A percentile compares a stretch with the other conserved stretches of the same genome.
Conservation (phyloP, 2,888 invertebrate species). For the Iphiclides podalirius region DNA sequence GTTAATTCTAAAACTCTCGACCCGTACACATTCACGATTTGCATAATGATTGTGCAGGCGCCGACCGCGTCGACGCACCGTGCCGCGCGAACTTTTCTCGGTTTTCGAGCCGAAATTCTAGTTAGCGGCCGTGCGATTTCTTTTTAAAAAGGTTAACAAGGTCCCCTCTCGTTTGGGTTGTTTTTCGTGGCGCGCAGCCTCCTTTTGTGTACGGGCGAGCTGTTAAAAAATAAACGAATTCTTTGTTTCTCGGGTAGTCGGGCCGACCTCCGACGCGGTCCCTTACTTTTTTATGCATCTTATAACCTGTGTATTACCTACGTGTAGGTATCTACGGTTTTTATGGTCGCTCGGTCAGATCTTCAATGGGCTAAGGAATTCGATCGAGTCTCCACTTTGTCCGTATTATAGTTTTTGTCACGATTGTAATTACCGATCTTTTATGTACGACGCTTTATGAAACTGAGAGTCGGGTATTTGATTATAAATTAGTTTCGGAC, state of each 20-base stretch:
- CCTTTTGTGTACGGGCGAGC: constrained; percentile 78
- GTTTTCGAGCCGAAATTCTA: constrained; percentile 78
- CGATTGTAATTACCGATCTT: constrained; percentile 39
- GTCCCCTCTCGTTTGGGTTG: constrained; percentile 73
- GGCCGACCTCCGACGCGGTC: constrained; percentile 78
- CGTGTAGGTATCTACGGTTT: constrained; percentile 79
- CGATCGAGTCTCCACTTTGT: constrained; percentile 75
- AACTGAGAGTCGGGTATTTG: constrained; percentile 28
- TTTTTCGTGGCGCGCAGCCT: constrained; percentile 75
- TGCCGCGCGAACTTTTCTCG: constrained; percentile 67
- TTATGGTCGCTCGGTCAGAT: constrained; percentile 77
- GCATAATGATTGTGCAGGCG: constrained; percentile 75
- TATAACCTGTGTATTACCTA: constrained; percentile 79
- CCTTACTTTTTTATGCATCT: constrained; percentile 77
- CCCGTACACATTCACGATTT: constrained; percentile 50
- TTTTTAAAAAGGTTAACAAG: constrained; percentile 79
- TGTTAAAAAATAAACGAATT: constrained; percentile 80
- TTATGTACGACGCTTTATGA: constrained; percentile 36
- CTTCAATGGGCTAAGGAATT: constrained; percentile 79
- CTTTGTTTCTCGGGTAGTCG: constrained; percentile 80
- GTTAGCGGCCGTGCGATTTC: constrained; percentile 76
- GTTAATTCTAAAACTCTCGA: constrained; percentile 16
- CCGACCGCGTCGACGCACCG: constrained; percentile 59
- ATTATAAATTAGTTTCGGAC: constrained; percentile 22
- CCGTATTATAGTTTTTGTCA: constrained; percentile 41